Evolutionary conservation across 2,797 vertebrate species (phyloP).

Genomic region (Falco cherrug): DNA sequence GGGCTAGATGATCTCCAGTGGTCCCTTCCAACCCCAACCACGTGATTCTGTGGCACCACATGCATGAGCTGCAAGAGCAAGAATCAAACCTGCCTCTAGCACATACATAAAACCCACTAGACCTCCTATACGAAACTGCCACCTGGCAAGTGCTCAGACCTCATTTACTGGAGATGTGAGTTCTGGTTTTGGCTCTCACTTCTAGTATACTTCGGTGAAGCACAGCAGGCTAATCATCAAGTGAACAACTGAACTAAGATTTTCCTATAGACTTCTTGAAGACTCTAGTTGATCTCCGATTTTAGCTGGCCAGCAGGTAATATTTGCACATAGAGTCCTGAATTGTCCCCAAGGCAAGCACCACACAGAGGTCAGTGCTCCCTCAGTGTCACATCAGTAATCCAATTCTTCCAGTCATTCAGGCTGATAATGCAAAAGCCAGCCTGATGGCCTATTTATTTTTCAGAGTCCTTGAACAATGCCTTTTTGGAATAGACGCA

Average conservation of each 20-base stretch:
- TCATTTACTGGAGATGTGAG: background rate
- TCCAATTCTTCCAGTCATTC: slow-evolving; percentile 22
- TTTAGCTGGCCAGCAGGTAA: background rate
- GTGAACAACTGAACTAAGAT: background rate
- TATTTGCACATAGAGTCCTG: background rate
- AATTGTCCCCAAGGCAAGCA: background rate
- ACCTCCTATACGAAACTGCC: background rate
- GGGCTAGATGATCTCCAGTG: no score
- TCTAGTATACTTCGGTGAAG: background rate
- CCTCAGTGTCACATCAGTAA: slow-evolving; percentile 27
- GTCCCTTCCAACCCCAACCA: no score
- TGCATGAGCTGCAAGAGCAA: rapidly evolving
- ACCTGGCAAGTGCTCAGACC: background rate
- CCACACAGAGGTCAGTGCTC: background rate
- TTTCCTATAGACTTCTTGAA: background rate
- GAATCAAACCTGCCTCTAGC: background rate
- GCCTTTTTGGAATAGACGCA: slow-evolving; percentile 41
- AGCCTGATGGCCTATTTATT: slow-evolving; percentile 58
- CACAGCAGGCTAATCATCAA: background rate
- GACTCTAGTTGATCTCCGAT: background rate
- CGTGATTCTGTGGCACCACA: background rate
- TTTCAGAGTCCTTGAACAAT: slow-evolving; percentile 25
- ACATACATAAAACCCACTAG: background rate
- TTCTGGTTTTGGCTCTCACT: background rate
- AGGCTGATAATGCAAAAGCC: slow-evolving; percentile 35